Evolutionary conservation across 2,113 vertebrate genomes (phyloP).

Genomic region (Dasyurus viverrinus): DNA sequence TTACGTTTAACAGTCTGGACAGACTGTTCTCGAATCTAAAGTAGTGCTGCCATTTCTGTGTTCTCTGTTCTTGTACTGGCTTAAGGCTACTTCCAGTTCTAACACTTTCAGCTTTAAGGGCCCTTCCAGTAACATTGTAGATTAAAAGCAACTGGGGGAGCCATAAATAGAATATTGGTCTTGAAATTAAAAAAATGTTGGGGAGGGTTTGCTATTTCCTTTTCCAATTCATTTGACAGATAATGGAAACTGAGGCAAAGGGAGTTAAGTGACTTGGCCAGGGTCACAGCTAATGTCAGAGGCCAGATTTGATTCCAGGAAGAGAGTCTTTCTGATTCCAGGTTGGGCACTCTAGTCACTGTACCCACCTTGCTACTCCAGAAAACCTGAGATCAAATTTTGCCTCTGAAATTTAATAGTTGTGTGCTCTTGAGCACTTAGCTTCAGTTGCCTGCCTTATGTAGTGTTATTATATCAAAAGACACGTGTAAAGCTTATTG

Average conservation of each 20-base stretch:
- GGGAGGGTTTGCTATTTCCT: background rate
- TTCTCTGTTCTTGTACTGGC: background rate
- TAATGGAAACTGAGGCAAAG: background rate
- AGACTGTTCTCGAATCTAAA: background rate
- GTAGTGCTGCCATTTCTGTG: background rate
- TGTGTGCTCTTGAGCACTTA: background rate
- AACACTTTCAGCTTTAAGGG: too few species aligned
- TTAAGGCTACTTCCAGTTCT: background rate
- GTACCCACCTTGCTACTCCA: background rate
- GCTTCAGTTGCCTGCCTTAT: background rate
- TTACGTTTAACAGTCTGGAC: background rate
- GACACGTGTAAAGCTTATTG: background rate
- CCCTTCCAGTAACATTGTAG: background rate
- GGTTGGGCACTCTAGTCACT: background rate
- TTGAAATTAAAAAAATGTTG: background rate
- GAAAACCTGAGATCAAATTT: background rate
- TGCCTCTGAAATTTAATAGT: background rate
- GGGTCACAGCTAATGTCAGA: background rate
- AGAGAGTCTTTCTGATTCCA: background rate
- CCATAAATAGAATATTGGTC: background rate
- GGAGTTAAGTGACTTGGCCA: background rate
- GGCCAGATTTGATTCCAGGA: background rate
- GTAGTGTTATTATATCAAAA: background rate
- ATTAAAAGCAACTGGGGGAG: background rate
- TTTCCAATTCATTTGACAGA: background rate